Conservation (phyloP, 1,140 invertebrate genomes). For the Anastrepha obliqua region DNA sequence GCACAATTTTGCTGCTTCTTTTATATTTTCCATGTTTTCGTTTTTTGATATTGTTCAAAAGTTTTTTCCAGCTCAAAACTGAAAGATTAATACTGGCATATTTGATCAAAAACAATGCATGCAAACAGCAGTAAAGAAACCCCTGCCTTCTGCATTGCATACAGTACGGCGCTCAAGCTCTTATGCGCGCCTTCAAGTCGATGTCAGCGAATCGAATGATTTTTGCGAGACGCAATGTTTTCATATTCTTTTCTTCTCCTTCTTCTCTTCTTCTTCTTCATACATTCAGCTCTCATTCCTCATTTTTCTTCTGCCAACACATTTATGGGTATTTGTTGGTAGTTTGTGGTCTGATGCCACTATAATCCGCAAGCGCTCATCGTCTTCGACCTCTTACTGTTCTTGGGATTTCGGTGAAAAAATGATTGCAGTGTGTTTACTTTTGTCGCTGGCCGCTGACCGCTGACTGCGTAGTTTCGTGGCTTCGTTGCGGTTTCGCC, state of each 20-base stretch:
- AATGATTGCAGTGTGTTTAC: not conserved
- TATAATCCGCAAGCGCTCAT: not conserved
- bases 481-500: not conserved
- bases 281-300: not conserved
- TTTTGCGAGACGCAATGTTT: not conserved
- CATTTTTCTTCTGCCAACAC: not conserved
- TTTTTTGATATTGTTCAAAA: not conserved
- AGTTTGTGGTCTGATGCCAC: no score
- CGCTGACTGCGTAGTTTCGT: not conserved
- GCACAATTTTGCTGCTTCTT: no score
- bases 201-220: not conserved
- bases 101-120: constrained; percentile 6
- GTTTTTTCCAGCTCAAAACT: not conserved
- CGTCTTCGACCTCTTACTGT: not conserved
- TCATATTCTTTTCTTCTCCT: no score
- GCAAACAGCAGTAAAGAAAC: not conserved
- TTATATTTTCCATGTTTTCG: not conserved
- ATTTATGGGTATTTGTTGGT: not conserved
- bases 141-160: not conserved
- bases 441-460: not conserved
- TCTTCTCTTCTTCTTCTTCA: not conserved
- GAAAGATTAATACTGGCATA: constrained; percentile 9
- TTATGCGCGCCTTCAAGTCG: not conserved
- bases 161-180: not conserved
- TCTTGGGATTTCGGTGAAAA: not conserved